Conservation (phyloP, 1,140 invertebrate genomes). For the Drosophila rhopaloa region DNA sequence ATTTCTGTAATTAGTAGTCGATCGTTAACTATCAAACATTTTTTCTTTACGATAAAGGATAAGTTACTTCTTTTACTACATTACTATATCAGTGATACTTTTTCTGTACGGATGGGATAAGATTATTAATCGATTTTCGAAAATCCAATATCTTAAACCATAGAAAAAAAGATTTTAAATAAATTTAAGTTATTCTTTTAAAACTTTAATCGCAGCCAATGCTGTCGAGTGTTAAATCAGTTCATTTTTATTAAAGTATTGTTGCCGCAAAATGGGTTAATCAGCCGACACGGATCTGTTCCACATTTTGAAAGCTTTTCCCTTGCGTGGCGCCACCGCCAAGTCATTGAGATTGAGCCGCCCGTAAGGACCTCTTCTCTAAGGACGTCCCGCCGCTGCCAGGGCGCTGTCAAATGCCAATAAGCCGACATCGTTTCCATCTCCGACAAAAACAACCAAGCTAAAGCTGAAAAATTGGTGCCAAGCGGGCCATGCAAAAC, state of each 20-base stretch:
- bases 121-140: no score
- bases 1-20: neutral
- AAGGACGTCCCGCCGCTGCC: constrained; percentile 51
- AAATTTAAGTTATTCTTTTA: no score
- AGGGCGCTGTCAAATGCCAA: constrained; percentile 58
- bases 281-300: neutral
- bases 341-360: constrained; percentile 47
- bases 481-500: constrained; percentile 50
- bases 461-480: constrained; percentile 39
- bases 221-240: no score
- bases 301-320: constrained; percentile 21
- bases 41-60: no score
- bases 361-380: constrained; percentile 52
- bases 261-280: neutral
- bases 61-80: no score
- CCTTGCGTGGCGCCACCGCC: constrained; percentile 38
- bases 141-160: no score
- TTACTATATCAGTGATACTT: no score
- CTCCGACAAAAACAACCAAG: constrained; percentile 33
- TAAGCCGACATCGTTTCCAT: constrained; percentile 58
- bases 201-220: no score
- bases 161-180: no score
- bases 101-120: no score
- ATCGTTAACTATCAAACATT: no score
- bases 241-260: neutral